Evolutionary conservation across 2,113 vertebrate genomes (phyloP), one percentile per base, ranked within the genome.

Genomic region (Climacteris rufus): DNA sequence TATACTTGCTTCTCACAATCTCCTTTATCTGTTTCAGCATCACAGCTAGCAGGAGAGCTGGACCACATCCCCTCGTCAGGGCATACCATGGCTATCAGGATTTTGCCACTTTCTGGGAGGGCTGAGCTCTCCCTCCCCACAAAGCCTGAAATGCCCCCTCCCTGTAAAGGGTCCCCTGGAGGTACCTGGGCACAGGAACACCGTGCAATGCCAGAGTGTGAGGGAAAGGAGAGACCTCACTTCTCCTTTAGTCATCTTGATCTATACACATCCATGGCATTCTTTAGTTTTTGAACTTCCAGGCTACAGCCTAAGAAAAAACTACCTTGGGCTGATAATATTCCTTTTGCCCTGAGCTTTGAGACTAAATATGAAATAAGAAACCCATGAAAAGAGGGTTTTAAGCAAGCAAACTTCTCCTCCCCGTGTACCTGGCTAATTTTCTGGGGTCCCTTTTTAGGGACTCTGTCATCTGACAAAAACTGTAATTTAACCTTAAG

Each of bases 71-170:
- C 14, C 6, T 4, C 25, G 70, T 39, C 47, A 66, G 52, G 33
- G 30, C 19, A 19, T 10, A 25, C 49, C 23, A 75, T 1, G 13
- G 42, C 15, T 17, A 9, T 8, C 1, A 0, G 17, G 56, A 24
- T 61, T 81, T 74, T n/a, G 45, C 47, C 60, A 23, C 3, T 35
- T 65, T 79, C 61, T 56, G 39, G 44, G 15, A 79, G 4, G 5
- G 56, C 33, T 66, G 56, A 79, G 40, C 16, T 56, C 44, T 76
- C 37, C 28, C 35, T 76, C 27, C 21, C 31, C 87, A 61, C 52
- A 52, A 59, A 76, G 45, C 22, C 68, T 77, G 64, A 87, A 80
- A 60, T 4, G 5, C 22, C 23, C 53, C 15, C 11, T 66, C 16
- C 75, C 13, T 39, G 37, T 9, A 15, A 47, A 44, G 77, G 23